A percentile compares a stretch with the other conserved stretches of the same genome.
These are phyloP conservation scores for Apis cerana DNA, from an alignment of 1,140 invertebrate species.

Conservation along the genomic window DNA sequence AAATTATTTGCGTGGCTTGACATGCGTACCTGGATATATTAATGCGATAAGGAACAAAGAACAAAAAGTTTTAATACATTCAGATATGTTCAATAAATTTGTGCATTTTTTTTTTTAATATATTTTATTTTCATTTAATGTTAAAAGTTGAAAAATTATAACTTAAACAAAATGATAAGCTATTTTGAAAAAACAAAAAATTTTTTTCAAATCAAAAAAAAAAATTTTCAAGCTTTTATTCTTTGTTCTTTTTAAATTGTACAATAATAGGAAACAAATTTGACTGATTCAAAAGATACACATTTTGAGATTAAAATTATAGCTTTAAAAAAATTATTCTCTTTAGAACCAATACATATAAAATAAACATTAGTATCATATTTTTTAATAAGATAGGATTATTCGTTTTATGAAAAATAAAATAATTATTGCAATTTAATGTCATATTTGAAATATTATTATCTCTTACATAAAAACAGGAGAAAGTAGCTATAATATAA, in stretches of 20 bases:
- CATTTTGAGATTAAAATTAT: conserved; percentile 45
- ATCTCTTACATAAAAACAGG: neutral
- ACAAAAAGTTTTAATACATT: neutral
- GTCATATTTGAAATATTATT: neutral
- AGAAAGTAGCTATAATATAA: neutral
- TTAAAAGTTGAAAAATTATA: neutral
- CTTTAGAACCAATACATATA: neutral
- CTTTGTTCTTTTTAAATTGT: neutral
- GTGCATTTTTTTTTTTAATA: conserved; percentile 23
- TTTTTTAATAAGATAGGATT: neutral
- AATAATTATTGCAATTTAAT: neutral
- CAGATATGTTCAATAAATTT: neutral
- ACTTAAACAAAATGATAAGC: neutral
- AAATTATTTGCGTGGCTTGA: conserved; percentile 60
- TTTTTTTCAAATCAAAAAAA: neutral
- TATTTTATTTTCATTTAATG: conserved; percentile 27
- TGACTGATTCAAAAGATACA: neutral
- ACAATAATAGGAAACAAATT: neutral
- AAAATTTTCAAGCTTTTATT: neutral
- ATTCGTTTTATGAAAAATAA: neutral
- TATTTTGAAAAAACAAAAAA: neutral
- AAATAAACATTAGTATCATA: conserved; percentile 3
- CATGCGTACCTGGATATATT: conserved; percentile 63
- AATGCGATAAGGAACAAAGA: conserved; percentile 1
- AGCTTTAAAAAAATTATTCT: conserved; percentile 39